phyloP scores from a whole-genome alignment of 2,113 vertebrate species.

The Dunckerocampus dactyliophorus region DNA sequence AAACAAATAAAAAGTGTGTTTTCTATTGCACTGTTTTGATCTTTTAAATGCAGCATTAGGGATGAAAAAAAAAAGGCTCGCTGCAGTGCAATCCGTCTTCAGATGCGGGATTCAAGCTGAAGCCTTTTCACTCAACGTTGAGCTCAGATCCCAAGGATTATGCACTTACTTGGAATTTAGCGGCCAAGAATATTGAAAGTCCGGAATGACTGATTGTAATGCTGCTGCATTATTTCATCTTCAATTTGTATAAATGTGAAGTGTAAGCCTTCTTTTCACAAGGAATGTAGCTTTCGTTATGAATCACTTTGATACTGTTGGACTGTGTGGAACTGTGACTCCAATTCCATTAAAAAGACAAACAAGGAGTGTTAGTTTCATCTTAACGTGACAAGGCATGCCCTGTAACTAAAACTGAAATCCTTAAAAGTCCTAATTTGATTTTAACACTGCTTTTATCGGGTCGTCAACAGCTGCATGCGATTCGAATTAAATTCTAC shows the following conservation, averaged over 20 bases:
- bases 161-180: slow-evolving; percentile 10
- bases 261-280: neutral
- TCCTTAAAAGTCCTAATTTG: neutral
- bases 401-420: neutral
- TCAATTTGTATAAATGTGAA: slow-evolving; percentile 1
- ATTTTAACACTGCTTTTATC: neutral
- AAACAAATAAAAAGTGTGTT: slow-evolving; percentile 24
- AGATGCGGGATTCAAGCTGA: slow-evolving; percentile 11
- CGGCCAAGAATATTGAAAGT: slow-evolving; percentile 12
- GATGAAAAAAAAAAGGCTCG: slow-evolving; percentile 9
- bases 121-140: slow-evolving; percentile 3
- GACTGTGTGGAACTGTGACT: neutral
- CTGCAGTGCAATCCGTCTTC: neutral
- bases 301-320: slow-evolving; percentile 13
- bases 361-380: no score
- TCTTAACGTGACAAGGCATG: neutral
- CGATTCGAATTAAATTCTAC: neutral
- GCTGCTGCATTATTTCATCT: slow-evolving; percentile 1
- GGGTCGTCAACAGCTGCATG: no score
- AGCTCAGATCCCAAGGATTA: slow-evolving; percentile 2
- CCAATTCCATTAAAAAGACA: neutral
- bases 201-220: neutral
- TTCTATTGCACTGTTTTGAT: slow-evolving; percentile 2
- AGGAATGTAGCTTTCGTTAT: slow-evolving; percentile 19
- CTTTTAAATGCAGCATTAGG: slow-evolving; percentile 15